Percentiles rank a stretch among this genome's conserved stretches.
Evolutionary conservation across 2,113 vertebrate species (phyloP).

Genomic region (Smithornis capensis): DNA sequence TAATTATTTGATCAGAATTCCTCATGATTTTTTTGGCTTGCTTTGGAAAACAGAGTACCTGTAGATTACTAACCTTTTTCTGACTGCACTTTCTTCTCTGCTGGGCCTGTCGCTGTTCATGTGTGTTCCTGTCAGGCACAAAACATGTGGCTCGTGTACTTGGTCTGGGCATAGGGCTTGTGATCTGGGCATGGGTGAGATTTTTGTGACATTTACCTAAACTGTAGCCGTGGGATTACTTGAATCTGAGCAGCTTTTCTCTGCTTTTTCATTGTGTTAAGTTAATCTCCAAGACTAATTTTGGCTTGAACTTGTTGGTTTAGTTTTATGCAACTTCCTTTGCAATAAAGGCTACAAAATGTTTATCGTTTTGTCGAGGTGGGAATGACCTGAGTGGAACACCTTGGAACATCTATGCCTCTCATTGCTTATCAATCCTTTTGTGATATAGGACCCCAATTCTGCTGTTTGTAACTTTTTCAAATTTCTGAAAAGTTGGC

Average conservation of each 20-base stretch:
- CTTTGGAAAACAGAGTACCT: neutral
- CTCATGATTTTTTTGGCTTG: neutral
- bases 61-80: neutral
- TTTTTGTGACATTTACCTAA: neutral
- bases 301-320: neutral
- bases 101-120: neutral
- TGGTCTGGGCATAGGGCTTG: neutral
- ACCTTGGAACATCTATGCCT: neutral
- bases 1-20: neutral
- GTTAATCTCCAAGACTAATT: neutral
- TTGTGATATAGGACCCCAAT: neutral
- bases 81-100: neutral
- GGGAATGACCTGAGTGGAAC: neutral
- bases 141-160: too few species aligned
- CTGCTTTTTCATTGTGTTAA: neutral
- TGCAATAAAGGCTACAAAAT: neutral
- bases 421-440: neutral
- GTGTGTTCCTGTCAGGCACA: neutral
- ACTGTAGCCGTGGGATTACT: neutral
- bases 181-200: neutral
- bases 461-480: neutral
- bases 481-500: neutral
- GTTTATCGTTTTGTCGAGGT: neutral
- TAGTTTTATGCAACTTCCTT: neutral
- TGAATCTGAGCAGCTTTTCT: neutral